phyloP scores from a whole-genome alignment of 2,113 vertebrate species.

The Tetrax tetrax region DNA sequence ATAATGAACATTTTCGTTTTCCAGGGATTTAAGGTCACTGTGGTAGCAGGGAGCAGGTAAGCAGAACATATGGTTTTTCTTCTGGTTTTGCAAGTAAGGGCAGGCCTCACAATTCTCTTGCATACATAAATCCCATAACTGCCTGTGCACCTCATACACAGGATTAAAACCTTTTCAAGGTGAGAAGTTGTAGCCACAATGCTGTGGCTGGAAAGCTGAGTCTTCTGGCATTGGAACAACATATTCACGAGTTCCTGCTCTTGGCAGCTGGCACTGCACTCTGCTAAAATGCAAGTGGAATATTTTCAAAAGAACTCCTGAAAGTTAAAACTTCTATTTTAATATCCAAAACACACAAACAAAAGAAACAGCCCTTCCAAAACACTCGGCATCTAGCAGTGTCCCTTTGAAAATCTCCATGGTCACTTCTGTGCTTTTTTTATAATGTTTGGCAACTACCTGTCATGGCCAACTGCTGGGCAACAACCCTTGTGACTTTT shows the following conservation, averaged over 20 bases:
- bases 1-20: not conserved
- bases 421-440: not conserved
- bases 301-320: not conserved
- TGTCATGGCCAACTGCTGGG: not conserved
- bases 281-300: not conserved
- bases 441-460: not conserved
- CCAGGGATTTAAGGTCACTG: conserved; percentile 15
- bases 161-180: conserved; percentile 39
- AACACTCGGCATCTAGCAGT: not conserved
- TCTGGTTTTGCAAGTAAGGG: conserved; percentile 24
- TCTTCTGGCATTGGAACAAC: conserved; percentile 13
- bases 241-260: not conserved
- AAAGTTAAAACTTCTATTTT: not conserved
- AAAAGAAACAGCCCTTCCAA: not conserved
- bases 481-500: not conserved
- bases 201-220: conserved; percentile 15
- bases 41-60: not conserved
- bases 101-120: not conserved
- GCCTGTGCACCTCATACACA: not conserved
- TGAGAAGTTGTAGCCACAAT: conserved; percentile 8
- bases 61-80: not conserved
- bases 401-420: not conserved
- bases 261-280: not conserved
- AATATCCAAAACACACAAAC: not conserved
- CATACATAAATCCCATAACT: conserved; percentile 32